A percentile compares a stretch with the other conserved stretches of the same genome.
These are phyloP conservation scores for Pelosia muscerda DNA, from an alignment of 2,888 invertebrate genomes.

Conservation along the genomic window DNA sequence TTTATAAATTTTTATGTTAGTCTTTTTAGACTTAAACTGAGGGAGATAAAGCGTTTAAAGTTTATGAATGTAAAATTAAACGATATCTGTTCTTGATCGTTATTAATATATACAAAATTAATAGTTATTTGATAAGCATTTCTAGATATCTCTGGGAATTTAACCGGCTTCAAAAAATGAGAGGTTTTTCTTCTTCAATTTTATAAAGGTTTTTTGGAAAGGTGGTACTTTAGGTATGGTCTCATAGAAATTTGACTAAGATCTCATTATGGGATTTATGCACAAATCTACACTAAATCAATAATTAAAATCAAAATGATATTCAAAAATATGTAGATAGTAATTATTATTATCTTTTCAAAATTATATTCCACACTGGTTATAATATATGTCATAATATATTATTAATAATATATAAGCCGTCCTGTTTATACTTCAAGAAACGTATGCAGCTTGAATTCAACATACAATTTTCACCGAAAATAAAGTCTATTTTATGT, in stretches of 20 bases:
- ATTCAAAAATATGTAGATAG: no score
- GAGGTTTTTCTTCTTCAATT: not conserved
- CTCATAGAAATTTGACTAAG: not conserved
- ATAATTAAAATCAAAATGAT: no score
- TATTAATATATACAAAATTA: constrained; percentile 27
- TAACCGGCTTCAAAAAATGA: not conserved
- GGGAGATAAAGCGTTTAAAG: constrained; percentile 40
- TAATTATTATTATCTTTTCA: not conserved
- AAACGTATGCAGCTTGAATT: not conserved
- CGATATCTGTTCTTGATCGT: constrained; percentile 17
- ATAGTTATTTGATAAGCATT: not conserved
- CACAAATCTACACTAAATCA: not conserved
- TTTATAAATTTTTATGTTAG: constrained; percentile 19
- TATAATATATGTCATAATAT: not conserved
- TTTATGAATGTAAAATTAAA: constrained; percentile 28
- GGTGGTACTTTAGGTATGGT: not conserved
- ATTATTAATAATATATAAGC: not conserved
- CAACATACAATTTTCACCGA: not conserved
- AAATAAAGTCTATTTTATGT: not conserved
- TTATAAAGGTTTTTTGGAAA: not conserved
- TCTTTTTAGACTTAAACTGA: constrained; percentile 31
- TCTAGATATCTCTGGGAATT: not conserved
- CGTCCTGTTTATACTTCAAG: not conserved
- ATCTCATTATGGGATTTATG: not conserved
- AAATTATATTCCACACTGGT: not conserved